A percentile compares a stretch with the other conserved stretches of the same genome.
phyloP scores from a whole-genome alignment of 2,888 invertebrate species.

The Atethmia centrago region DNA sequence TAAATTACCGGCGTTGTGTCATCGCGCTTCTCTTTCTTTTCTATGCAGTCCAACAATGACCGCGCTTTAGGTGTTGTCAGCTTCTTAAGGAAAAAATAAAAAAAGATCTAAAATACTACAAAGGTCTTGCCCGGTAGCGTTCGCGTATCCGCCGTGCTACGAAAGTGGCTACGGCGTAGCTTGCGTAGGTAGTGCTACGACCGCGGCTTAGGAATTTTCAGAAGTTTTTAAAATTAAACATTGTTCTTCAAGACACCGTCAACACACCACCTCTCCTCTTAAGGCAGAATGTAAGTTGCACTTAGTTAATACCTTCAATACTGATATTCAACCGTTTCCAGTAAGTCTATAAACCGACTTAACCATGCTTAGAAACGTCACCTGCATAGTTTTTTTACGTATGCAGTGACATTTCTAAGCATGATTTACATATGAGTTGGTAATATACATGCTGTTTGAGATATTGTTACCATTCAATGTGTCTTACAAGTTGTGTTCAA shows the following conservation, averaged over 20 bases:
- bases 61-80: no score
- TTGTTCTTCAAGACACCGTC: not conserved
- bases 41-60: no score
- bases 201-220: not conserved
- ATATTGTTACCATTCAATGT: slow-evolving; percentile 1
- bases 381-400: not conserved
- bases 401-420: slow-evolving; percentile 20
- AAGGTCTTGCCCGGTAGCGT: not conserved
- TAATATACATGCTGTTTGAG: not conserved
- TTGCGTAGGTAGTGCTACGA: slow-evolving; percentile 28
- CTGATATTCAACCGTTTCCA: not conserved
- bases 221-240: not conserved
- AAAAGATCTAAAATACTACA: not conserved
- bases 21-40: no score
- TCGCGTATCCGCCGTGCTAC: slow-evolving; percentile 22
- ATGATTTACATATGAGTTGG: slow-evolving; percentile 23
- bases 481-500: not conserved
- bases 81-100: no score
- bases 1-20: no score
- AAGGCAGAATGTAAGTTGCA: not conserved
- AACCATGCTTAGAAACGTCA: not conserved
- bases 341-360: not conserved
- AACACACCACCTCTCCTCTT: not conserved
- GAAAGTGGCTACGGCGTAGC: slow-evolving; percentile 45
- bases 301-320: not conserved